These are phyloP conservation scores for Conomelus anceps DNA, from an alignment of 2,888 invertebrate species.

Conservation along the genomic window DNA sequence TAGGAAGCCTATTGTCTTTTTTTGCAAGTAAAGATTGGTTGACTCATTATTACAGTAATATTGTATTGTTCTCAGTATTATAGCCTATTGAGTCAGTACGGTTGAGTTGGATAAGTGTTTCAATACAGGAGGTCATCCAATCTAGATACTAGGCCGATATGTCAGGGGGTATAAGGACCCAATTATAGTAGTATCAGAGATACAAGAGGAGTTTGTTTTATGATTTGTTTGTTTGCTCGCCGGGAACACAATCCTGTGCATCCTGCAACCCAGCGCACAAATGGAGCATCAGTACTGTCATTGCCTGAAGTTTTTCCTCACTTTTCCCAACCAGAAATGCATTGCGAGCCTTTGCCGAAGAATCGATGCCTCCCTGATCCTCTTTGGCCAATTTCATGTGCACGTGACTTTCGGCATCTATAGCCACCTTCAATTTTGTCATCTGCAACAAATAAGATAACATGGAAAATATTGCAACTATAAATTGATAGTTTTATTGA, in stretches of 20 bases:
- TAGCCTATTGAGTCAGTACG: too few relatives aligned
- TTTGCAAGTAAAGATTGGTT: too few relatives aligned
- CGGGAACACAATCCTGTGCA: slow-evolving; percentile 49
- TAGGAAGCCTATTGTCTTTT: too few relatives aligned
- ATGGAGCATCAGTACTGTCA: slow-evolving; percentile 89
- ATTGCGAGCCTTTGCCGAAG: slow-evolving; percentile 44
- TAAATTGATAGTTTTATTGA: too few relatives aligned
- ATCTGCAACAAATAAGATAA: slow-evolving; percentile 48
- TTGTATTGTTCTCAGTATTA: too few relatives aligned
- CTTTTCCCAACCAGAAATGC: slow-evolving; percentile 54
- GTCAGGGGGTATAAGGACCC: too few relatives aligned
- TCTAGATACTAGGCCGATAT: too few relatives aligned
- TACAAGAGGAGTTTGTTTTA: too few relatives aligned
- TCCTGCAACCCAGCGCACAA: slow-evolving; percentile 90
- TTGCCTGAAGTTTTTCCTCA: slow-evolving; percentile 81
- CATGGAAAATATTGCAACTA: not conserved
- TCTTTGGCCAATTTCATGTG: slow-evolving; percentile 47
- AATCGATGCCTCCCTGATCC: slow-evolving; percentile 40
- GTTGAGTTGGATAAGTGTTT: too few relatives aligned
- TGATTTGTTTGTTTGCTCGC: not conserved
- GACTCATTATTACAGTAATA: too few relatives aligned
- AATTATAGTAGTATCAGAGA: too few relatives aligned
- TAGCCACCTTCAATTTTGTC: slow-evolving; percentile 63
- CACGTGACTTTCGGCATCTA: slow-evolving; percentile 59
- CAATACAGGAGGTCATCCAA: too few relatives aligned